Percentiles rank a stretch among this genome's conserved stretches.
Evolutionary conservation across 2,888 invertebrate species (phyloP).

Genomic region (Trichogramma dendrolimi): DNA sequence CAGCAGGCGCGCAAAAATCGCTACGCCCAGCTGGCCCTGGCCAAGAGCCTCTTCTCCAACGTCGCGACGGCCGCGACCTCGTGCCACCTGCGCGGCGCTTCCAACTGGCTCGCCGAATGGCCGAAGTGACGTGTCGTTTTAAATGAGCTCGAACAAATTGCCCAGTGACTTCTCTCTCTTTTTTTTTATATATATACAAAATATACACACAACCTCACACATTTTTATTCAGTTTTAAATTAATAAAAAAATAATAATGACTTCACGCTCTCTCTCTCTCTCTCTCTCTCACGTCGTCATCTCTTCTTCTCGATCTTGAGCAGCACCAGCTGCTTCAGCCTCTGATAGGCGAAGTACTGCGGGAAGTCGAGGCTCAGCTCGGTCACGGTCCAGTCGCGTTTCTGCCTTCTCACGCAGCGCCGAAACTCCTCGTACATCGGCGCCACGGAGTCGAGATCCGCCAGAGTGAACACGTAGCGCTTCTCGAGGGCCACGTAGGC

Average conservation of each 20-base stretch:
- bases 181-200: background rate
- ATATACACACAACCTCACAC: too few relatives aligned
- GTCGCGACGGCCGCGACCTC: background rate
- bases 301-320: conserved; percentile 60
- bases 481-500: conserved; percentile 78
- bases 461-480: conserved; percentile 78
- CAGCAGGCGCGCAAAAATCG: conserved; percentile 63
- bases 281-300: background rate
- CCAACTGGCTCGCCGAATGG: conserved; percentile 20
- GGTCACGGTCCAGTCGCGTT: conserved; percentile 58
- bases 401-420: conserved; percentile 55
- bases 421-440: conserved; percentile 85
- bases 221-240: background rate
- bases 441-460: conserved; percentile 76
- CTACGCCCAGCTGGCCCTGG: conserved; percentile 42
- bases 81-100: conserved; percentile 25
- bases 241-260: background rate
- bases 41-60: conserved; percentile 27
- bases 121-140: conserved; percentile 23
- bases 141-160: background rate
- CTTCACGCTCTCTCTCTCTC: background rate
- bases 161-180: background rate
- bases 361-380: conserved; percentile 69
- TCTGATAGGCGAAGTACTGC: conserved; percentile 76
- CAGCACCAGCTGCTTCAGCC: conserved; percentile 72